phyloP scores from a whole-genome alignment of 2,797 vertebrate species.

The Falco rusticolus region DNA sequence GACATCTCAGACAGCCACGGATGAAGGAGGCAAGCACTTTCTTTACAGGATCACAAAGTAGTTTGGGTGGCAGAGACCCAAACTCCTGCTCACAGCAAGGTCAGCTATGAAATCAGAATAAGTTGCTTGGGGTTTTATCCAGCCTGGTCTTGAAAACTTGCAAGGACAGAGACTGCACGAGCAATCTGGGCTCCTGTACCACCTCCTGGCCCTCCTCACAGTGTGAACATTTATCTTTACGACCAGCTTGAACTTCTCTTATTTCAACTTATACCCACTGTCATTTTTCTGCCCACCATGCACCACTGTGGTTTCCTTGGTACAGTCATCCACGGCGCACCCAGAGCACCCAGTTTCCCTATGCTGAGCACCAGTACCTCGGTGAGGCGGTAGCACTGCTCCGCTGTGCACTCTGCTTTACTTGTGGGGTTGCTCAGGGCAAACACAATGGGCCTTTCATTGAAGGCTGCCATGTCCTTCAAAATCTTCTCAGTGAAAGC shows the following conservation, averaged over 20 bases:
- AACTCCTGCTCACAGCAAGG: neutral
- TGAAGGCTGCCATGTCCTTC: constrained; percentile 92
- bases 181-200: neutral
- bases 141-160: neutral
- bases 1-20: neutral
- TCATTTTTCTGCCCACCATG: neutral
- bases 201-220: neutral
- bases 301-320: neutral
- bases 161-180: neutral
- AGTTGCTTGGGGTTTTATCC: neutral
- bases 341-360: neutral
- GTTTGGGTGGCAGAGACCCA: neutral
- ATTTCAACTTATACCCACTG: neutral
- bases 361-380: constrained; percentile 71
- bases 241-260: neutral
- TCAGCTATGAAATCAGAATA: neutral
- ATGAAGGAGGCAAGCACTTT: neutral
- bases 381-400: constrained; percentile 94
- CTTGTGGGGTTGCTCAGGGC: constrained; percentile 98
- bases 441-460: constrained; percentile 93
- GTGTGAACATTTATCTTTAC: rapidly evolving
- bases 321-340: rapidly evolving
- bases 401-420: constrained; percentile 96
- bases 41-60: neutral
- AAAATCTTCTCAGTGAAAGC: constrained; percentile 95